Base-by-base conservation (phyloP, 2,113 vertebrate genomes). In the Hippocampus abdominalis region DNA sequence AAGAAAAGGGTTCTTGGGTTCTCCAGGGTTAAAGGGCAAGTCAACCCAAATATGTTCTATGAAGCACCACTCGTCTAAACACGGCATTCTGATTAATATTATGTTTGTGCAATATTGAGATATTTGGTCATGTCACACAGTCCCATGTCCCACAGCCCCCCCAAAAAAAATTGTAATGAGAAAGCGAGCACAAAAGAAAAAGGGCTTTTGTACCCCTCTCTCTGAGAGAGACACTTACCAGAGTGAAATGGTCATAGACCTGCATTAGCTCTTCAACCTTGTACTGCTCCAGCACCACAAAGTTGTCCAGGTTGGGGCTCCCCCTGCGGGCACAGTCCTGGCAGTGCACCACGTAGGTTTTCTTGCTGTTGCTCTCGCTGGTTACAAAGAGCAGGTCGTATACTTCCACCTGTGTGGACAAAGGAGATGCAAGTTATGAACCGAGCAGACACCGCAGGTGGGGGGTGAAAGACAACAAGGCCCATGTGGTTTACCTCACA, bases 231-330 rank as follows among this genome's bases (percentile, higher is more conserved):
- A n/a, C 53, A 95, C 96, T 96, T 92, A 98, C 97, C 87, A 99
- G 95, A 90, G 95, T 97, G 95, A 99, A 99, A 89, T 96, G 95
- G 93, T 99, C 97, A 84, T 98, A 99, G 86, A 98, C 93, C 89
- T 97, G 95, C 94, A 95, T 95, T 82, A 98, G 94, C 85, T 98
- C 95, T 88, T 97, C 96, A 80, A 95, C 93, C 93, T 94, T 97
- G 91, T 96, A 96, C 93, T 98, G 96, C 93, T 98, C 96, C 89
- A 98, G 94, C 94, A 98, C 95, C 91, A 98, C 96, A 89, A 98
- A 97, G 89, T 94, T 94, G 87, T 97, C 95, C 91, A 97, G 93
- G 90, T 95, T 92, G 71, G 89, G 81, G 73, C 91, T 94, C 89
- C 91, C 95, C 91, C 96, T 94, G 69, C 95, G 93, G 78, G 96